Evolutionary conservation across 2,888 invertebrate species (phyloP), one percentile per base, ranked within the genome.

Genomic region (Eupithecia inturbata): DNA sequence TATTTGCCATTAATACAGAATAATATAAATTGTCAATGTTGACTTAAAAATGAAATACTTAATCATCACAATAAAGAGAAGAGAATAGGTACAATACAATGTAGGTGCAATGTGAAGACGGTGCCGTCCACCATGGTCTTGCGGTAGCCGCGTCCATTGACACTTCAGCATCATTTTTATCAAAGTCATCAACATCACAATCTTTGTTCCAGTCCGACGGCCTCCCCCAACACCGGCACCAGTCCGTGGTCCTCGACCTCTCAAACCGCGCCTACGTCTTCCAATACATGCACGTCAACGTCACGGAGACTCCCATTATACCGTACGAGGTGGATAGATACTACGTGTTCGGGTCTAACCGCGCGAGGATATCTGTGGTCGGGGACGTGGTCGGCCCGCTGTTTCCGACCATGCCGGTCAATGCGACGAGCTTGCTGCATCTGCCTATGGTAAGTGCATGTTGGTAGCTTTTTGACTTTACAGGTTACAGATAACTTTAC

Each of bases 211-310:
- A 96, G 96, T 95, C 98, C 9, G 99, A 99, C 90, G 99, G 99
- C 16, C 93, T 99, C 3, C 97, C 98, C 0, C 99, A 99, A 85
- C 96, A 97, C 90, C 96, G 98, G 0, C 99, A 99, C 94, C 98
- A 99, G 81, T 97, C 99, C 0, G 96, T 98, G 67, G 95, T 99
- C 0, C 94, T 99, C 14, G 99, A 99, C 95, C 95, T 99, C 74
- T 98, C 98, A 79, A 98, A 97, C 91, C 96, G 98, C 53, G 98
- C 98, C 0, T 97, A 97, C 90, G 97, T 98, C 70, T 97, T 99
- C 93, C 98, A 99, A 84, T 98, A 99, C 89, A 97, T 99, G 96
- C 98, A 99, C 91, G 98, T 99, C 1, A 98, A 98, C 90, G 97
- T 99, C 9, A 98, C 99, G 0, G 99, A 99, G 91, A 97, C 97